Evolutionary conservation across 1,140 invertebrate species (phyloP), one percentile per base, ranked within the genome.

Genomic region (Nomia melanderi): DNA sequence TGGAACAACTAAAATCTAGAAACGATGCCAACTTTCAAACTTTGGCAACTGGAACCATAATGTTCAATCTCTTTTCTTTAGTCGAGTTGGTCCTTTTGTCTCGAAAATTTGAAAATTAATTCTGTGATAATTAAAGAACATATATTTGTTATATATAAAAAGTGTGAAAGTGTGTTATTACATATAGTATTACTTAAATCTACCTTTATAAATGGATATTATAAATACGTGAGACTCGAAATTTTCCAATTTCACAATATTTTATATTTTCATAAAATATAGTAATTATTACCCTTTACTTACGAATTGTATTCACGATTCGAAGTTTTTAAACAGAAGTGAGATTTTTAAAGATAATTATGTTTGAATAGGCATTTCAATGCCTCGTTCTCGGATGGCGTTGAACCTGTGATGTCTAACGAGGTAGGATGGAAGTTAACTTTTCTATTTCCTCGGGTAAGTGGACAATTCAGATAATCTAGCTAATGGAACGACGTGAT

Each of bases 21-120:
- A 80, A 70, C 88, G 79, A 88, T 88, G 88, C 88, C 87, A 91
- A 90, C 84, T 90, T 88, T 79, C 60, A 65, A 14, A 71, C 59
- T 64, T 82, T 44, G 39, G 69, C 47, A 36, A 50, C 27, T 9
- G n/a, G 17, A 23, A 8, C 25, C 20, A 7, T 20, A 11, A 1
- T 7, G 17, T 9, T 62, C 41, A 9, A 12, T 8, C 65, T 9
- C 11, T 9, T 41, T 25, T 14, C 33, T 12, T n/a, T n/a, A n/a
- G n/a, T n/a, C n/a, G n/a, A n/a, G n/a, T n/a, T n/a, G n/a, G n/a
- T n/a, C n/a, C n/a, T n/a, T n/a, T n/a, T 44, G n/a, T 60, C 14
- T 47, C 9, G 0, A 14, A 9, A 7, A 60, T 59, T 59, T 11
- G 12, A 31, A 31, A 20, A 60, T 25, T n/a, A n/a, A n/a, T n/a